Base-by-base conservation (phyloP, 1,140 invertebrate genomes). In the Zeugodacus cucurbitae region DNA sequence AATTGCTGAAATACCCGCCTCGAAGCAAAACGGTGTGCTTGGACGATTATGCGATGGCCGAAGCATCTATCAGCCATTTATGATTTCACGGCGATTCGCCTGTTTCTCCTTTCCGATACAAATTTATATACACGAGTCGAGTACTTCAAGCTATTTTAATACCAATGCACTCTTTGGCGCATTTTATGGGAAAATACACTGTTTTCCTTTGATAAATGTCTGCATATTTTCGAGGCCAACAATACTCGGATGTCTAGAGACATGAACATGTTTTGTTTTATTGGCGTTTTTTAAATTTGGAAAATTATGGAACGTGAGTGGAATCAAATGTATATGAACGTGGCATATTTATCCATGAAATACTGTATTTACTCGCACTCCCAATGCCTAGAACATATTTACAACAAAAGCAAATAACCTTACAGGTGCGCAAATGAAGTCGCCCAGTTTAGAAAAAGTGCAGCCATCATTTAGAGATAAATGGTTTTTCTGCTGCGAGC, bases 401-500 rank as follows among this genome's bases (percentile, higher is more conserved):
- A 8, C 14, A 67, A 32, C 62, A 32, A 67, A 67, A 67, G 29
- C 26, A 67, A 32, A 29, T 22, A 37, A 17, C 0, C 37, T 41
- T 74, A 5, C 70, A 74, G 70, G 37, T 74, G 70, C 29, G 22
- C 70, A 44, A 74, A 74, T 37, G 70, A 74, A 74, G 70, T 74
- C 70, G 37, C 41, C 20, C 22, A 41, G 34, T 74, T 74, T 22
- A 22, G 34, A 74, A 41, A 41, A 44, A 22, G 11, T 22, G 7
- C 34, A 8, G 37, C 70, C n/a, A 74, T 41, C 70, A 74, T 22
- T 74, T 17, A 22, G 37, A 74, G 70, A 74, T 41, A 41, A 74
- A 74, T 44, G 22, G 37, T 74, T 44, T 67, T 32, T 32, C 26
- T 32, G 70, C 37, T 74, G 22, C 22, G 20, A 22, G 37, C 17